A percentile compares a stretch with the other conserved stretches of the same genome.
These are phyloP conservation scores for Tachuris rubrigastra DNA, from an alignment of 2,113 vertebrate genomes.

Conservation along the genomic window DNA sequence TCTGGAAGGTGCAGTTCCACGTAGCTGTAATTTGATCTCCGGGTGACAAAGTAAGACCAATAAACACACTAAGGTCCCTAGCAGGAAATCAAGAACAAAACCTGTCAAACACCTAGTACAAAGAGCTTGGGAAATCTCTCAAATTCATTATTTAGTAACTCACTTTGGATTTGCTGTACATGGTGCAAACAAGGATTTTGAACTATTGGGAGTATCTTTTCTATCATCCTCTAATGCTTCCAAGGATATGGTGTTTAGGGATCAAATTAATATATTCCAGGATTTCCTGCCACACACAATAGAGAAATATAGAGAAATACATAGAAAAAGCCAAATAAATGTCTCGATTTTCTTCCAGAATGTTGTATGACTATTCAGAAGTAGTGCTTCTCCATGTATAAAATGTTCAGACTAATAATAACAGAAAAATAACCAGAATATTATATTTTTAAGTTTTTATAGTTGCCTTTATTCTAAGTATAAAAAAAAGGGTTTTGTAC, in stretches of 20 bases:
- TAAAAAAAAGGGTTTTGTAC: neutral
- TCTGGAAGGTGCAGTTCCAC: neutral
- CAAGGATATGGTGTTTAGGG: neutral
- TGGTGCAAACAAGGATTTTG: neutral
- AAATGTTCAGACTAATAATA: conserved; percentile 25
- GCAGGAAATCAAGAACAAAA: neutral
- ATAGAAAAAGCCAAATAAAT: neutral
- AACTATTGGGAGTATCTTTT: neutral
- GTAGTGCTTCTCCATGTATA: neutral
- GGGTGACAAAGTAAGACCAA: neutral
- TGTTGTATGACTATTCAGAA: conserved; percentile 6
- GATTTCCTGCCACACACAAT: neutral
- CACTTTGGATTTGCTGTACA: neutral
- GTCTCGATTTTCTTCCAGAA: neutral
- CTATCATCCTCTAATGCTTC: conserved; percentile 1
- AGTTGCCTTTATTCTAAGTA: neutral
- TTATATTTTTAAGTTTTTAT: neutral
- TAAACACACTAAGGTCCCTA: neutral
- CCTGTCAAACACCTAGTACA: neutral
- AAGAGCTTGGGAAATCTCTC: neutral
- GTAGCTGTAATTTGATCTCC: neutral
- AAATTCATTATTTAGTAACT: neutral
- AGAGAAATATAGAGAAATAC: neutral
- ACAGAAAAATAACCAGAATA: conserved; percentile 3
- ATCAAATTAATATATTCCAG: neutral